phyloP scores from a whole-genome alignment of 2,888 invertebrate genomes.

The Acholoe squamosa region DNA sequence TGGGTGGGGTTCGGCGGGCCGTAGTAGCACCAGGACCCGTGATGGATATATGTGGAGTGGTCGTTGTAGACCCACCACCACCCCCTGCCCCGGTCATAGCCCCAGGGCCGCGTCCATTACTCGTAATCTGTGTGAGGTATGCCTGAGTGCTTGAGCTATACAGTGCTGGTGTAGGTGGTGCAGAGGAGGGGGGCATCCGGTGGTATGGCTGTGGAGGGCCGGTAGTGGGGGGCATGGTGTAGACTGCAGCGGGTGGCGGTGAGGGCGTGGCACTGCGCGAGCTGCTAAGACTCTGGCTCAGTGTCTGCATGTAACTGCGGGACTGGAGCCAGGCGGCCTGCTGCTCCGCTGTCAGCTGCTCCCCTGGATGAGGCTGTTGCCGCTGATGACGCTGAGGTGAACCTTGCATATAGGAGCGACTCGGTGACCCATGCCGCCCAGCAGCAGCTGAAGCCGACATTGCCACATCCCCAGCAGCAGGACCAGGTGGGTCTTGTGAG shows the following conservation, averaged over 20 bases:
- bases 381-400: background rate
- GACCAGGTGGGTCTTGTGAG: background rate
- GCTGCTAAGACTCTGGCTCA: background rate
- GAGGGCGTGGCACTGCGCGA: constrained; percentile 43
- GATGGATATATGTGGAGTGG: constrained; percentile 28
- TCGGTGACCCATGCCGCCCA: constrained; percentile 6
- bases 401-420: background rate
- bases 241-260: background rate
- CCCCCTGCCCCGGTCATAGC: background rate
- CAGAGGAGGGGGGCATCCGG: background rate
- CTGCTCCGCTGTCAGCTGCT: constrained; percentile 13
- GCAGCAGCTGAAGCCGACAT: background rate
- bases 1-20: constrained; percentile 29
- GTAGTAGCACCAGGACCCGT: background rate
- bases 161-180: background rate
- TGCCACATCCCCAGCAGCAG: background rate
- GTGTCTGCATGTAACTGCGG: constrained; percentile 1
- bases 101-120: background rate
- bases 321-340: constrained; percentile 1
- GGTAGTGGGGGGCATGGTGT: background rate
- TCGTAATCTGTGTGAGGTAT: constrained; percentile 24
- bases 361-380: background rate
- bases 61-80: background rate
- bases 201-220: background rate
- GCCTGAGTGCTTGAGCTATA: constrained; percentile 41